These are phyloP conservation scores for Rhimphoctona megacephalus DNA, from an alignment of 2,888 invertebrate species.

Conservation along the genomic window DNA sequence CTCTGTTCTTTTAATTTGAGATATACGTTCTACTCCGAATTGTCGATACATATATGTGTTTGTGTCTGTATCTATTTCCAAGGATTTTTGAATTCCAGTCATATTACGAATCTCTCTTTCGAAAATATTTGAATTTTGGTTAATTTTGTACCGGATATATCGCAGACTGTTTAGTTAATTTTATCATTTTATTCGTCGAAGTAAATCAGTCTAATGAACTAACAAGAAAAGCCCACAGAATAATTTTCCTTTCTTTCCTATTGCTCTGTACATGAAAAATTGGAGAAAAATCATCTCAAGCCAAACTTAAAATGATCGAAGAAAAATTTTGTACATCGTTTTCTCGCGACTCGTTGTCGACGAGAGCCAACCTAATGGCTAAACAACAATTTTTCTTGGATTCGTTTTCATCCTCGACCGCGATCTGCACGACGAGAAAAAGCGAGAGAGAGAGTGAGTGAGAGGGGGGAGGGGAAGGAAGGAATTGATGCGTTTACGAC, in stretches of 20 bases:
- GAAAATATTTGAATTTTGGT: not conserved
- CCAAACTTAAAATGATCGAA: not conserved
- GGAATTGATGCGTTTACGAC: conserved; percentile 31
- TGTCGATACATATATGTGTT: not conserved
- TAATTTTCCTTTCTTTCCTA: too few relatives aligned
- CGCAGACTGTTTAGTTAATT: not conserved
- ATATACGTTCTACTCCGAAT: conserved; percentile 4
- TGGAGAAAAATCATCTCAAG: conserved; percentile 2
- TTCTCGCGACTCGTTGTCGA: not conserved
- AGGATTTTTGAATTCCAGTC: not conserved
- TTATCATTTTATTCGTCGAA: not conserved
- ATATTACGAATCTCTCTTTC: not conserved
- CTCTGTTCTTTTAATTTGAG: conserved; percentile 5
- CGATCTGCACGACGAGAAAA: not conserved
- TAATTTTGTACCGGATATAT: not conserved
- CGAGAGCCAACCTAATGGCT: not conserved
- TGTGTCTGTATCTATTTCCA: not conserved
- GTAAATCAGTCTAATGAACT: not conserved
- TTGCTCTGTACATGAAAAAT: too few relatives aligned
- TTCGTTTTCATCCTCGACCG: not conserved
- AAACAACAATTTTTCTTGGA: not conserved
- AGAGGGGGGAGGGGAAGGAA: not conserved
- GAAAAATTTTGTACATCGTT: not conserved
- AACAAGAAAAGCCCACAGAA: too few relatives aligned
- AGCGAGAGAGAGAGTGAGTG: not conserved